Conservation (phyloP, 1,140 invertebrate species). For the Cydia fagiglandana region DNA sequence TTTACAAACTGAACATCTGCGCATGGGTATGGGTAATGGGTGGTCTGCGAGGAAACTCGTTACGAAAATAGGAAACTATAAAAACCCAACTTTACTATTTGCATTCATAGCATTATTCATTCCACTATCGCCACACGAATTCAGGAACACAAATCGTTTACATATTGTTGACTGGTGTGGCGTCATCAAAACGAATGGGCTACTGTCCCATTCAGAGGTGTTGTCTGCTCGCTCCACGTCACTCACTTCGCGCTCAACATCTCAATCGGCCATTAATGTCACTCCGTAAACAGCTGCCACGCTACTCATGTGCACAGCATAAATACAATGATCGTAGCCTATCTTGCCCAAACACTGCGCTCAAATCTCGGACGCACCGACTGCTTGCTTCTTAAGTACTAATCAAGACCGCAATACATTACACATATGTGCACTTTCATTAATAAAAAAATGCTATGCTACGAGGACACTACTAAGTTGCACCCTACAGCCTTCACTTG, state of each 20-base stretch:
- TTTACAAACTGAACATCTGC: no score
- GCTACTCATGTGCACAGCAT: not conserved
- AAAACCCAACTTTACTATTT: not conserved
- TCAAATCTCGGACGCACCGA: not conserved
- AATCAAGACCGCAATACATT: no score
- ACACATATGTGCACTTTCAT: no score
- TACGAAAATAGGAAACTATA: not conserved
- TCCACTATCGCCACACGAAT: not conserved
- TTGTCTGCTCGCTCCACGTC: not conserved
- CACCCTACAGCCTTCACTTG: no score
- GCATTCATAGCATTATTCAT: not conserved
- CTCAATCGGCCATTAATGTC: constrained; percentile 24
- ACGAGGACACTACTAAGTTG: no score
- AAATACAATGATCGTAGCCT: not conserved
- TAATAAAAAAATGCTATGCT: no score
- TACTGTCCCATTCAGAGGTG: not conserved
- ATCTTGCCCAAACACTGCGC: not conserved
- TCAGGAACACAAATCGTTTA: not conserved
- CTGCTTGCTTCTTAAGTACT: no score
- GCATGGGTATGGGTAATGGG: no score
- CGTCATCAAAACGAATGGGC: not conserved
- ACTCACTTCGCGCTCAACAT: constrained; percentile 2
- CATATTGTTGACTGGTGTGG: not conserved
- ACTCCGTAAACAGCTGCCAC: constrained; percentile 1
- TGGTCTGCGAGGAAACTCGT: no score